Conservation (phyloP, 2,888 invertebrate species). For the Eupithecia centaureata region DNA sequence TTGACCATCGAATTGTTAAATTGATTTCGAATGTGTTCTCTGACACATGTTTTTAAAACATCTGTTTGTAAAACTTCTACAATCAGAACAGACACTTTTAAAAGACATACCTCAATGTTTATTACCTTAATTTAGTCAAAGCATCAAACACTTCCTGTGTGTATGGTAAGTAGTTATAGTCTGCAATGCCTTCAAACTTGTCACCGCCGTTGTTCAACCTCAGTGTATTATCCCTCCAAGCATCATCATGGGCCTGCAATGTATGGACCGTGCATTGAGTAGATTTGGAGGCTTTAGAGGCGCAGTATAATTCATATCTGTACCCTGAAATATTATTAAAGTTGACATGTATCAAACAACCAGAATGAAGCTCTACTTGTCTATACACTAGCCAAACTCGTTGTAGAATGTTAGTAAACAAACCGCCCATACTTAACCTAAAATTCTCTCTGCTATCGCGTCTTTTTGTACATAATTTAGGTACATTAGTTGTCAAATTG, state of each 20-base stretch:
- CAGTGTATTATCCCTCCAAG: conserved; percentile 89
- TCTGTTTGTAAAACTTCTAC: not conserved
- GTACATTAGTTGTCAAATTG: too few relatives aligned
- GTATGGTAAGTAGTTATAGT: conserved; percentile 77
- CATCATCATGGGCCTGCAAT: conserved; percentile 88
- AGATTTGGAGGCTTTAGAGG: conserved; percentile 93
- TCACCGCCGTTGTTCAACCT: conserved; percentile 55
- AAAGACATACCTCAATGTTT: too few relatives aligned
- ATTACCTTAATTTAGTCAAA: conserved; percentile 84
- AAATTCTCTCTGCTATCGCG: too few relatives aligned
- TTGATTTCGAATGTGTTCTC: too few relatives aligned
- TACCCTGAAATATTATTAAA: conserved; percentile 85
- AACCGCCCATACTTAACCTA: too few relatives aligned
- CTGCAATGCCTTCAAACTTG: conserved; percentile 30
- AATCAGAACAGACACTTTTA: not conserved
- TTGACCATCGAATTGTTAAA: too few relatives aligned
- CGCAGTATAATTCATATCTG: conserved; percentile 97
- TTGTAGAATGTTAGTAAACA: too few relatives aligned
- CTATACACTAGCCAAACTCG: too few relatives aligned
- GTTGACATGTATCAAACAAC: not conserved
- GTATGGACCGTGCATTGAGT: conserved; percentile 96
- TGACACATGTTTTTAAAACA: too few relatives aligned
- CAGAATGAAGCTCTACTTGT: too few relatives aligned
- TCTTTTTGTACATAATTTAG: too few relatives aligned
- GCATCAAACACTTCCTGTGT: conserved; percentile 91